Evolutionary conservation across 35 echinoderm and acorn worm species (phyloP).

Genomic region (Stichopus chloronotus): DNA sequence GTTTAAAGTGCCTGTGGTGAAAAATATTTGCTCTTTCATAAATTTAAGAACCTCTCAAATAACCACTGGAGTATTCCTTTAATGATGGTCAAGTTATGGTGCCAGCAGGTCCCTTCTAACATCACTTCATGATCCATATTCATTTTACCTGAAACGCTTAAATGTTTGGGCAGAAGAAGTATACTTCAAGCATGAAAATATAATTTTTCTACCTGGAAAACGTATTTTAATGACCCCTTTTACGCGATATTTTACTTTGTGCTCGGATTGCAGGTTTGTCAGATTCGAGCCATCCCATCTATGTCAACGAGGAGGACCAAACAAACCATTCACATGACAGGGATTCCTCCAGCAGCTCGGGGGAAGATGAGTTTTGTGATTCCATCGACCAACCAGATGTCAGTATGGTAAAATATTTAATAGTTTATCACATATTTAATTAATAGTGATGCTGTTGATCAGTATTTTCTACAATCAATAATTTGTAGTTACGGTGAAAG

Average conservation of each 20-base stretch:
- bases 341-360: neutral
- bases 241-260: neutral
- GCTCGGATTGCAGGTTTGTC: neutral
- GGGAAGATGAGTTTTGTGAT: constrained; percentile 77
- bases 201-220: too few species aligned
- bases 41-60: too few species aligned
- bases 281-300: constrained; percentile 61
- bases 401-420: constrained; percentile 61
- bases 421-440: neutral
- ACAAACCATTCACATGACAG: neutral
- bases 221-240: too few species aligned
- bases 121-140: too few species aligned
- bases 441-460: neutral
- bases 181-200: too few species aligned
- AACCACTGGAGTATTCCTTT: too few species aligned
- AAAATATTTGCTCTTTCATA: too few species aligned
- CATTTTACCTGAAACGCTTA: too few species aligned
- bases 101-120: too few species aligned
- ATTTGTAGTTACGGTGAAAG: neutral
- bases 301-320: constrained; percentile 20
- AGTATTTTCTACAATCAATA: neutral
- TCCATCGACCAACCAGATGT: constrained; percentile 75
- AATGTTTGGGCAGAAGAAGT: too few species aligned
- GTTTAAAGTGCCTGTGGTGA: too few species aligned
- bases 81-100: too few species aligned